Evolutionary conservation across 2,888 invertebrate genomes (phyloP).

Genomic region (Drosophila falleni): DNA sequence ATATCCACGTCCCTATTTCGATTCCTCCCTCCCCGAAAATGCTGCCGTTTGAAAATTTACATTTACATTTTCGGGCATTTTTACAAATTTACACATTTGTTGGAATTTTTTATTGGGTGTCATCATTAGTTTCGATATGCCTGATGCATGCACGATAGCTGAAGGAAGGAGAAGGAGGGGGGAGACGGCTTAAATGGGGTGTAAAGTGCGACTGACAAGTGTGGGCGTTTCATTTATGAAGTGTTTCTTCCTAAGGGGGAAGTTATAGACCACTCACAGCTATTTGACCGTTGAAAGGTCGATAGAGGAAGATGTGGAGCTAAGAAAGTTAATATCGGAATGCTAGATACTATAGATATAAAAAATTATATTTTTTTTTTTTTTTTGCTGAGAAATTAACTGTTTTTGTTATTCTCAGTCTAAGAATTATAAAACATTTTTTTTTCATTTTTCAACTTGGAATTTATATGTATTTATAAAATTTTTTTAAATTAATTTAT

Average conservation of each 20-base stretch:
- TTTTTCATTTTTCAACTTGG: no score
- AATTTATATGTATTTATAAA: no score
- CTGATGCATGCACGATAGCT: conserved; percentile 22
- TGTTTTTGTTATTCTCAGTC: no score
- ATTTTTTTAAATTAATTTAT: no score
- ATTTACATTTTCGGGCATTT: conserved; percentile 69
- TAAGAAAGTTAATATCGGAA: no score
- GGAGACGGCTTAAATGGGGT: conserved; percentile 35
- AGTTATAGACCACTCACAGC: neutral
- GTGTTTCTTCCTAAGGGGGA: conserved; percentile 22
- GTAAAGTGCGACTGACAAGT: conserved; percentile 58
- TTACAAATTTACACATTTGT: conserved; percentile 79
- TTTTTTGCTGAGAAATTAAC: no score
- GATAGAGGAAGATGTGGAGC: neutral
- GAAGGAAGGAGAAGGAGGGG: neutral
- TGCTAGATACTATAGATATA: no score
- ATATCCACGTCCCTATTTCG: conserved; percentile 37
- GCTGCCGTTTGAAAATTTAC: conserved; percentile 58
- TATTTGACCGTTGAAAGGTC: neutral
- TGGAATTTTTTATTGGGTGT: conserved; percentile 76
- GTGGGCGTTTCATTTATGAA: conserved; percentile 70
- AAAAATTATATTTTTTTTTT: no score
- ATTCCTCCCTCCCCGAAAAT: conserved; percentile 18
- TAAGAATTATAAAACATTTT: no score
- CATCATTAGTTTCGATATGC: conserved; percentile 77